Evolutionary conservation across 2,888 invertebrate species (phyloP), one percentile per base, ranked within the genome.

Genomic region (Dasypolia templi): DNA sequence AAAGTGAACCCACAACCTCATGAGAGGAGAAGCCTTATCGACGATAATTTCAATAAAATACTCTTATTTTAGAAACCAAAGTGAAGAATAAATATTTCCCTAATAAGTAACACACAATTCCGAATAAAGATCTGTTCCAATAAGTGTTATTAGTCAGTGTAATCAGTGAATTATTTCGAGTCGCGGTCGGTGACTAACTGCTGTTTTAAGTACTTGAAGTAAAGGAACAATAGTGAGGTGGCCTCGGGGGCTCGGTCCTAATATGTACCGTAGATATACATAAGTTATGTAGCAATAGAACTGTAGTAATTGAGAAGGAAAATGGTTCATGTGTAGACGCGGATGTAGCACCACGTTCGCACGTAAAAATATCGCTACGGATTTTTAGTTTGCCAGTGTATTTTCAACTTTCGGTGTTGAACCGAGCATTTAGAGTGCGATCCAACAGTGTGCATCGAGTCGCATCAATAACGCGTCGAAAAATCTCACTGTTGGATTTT

Each of bases 91-190:
- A 56, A 75, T 42, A 56, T 72, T 75, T 79, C 72, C 79, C 11
- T 29, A 58, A 79, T 42, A 79, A 71, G 17, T 26, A 56, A 32
- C 26, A 71, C 1, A 26, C 17, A 19, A 29, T 19, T 72, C 74
- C 44, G 19, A 51, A 75, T 49, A 79, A 56, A 79, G 49, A 32
- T 3, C 80, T 19, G 29, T 75, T 75, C 75, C 73, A 75, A 73
- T 80, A 58, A 80, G 2, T 51, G 32, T 19, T 29, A 73, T 75
- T 80, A 51, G 73, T 75, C 75, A 75, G 73, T 51, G 0, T 44
- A 73, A 80, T 75, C 75, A 9, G 58, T 80, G 80, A 58, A 72
- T 73, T 80, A 80, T 73, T 80, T 58, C n/a, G 32, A 73, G 26
- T 11, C 22, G 17, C 42, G 44, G 64, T 32, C 32, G 42, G 73